A percentile compares a stretch with the other conserved stretches of the same genome.
phyloP scores from a whole-genome alignment of 2,113 vertebrate species.

The Promerops cafer region DNA sequence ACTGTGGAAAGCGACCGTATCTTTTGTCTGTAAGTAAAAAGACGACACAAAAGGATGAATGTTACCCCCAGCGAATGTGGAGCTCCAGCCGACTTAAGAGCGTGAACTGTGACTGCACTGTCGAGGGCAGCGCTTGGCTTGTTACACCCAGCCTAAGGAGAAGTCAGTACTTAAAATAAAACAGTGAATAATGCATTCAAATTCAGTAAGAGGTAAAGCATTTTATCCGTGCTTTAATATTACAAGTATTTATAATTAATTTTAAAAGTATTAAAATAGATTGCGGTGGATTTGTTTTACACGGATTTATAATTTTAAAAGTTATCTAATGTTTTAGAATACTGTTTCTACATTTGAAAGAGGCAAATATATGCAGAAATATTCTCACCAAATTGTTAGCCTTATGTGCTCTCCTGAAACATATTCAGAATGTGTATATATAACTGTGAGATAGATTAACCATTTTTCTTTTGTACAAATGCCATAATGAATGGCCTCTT shows the following conservation, averaged over 20 bases:
- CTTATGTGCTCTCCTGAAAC: background rate
- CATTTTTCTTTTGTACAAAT: background rate
- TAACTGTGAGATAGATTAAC: background rate
- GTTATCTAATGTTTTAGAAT: background rate
- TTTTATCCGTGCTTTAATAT: background rate
- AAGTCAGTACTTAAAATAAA: background rate
- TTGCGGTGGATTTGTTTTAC: background rate
- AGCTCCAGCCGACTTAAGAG: background rate
- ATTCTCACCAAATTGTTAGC: background rate
- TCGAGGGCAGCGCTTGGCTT: background rate
- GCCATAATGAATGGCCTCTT: background rate
- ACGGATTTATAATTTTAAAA: accelerated
- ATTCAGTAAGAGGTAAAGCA: background rate
- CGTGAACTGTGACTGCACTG: constrained; percentile 26
- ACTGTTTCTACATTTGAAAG: background rate
- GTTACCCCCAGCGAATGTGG: background rate
- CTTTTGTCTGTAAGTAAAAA: constrained; percentile 28
- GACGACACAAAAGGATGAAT: constrained; percentile 3
- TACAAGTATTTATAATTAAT: background rate
- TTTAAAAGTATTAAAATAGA: background rate
- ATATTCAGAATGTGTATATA: background rate
- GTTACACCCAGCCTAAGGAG: background rate
- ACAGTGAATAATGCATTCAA: background rate
- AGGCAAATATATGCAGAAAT: background rate
- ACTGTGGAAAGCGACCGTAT: background rate